phyloP scores from a whole-genome alignment of 2,888 invertebrate species.

The Diabrotica balteata region DNA sequence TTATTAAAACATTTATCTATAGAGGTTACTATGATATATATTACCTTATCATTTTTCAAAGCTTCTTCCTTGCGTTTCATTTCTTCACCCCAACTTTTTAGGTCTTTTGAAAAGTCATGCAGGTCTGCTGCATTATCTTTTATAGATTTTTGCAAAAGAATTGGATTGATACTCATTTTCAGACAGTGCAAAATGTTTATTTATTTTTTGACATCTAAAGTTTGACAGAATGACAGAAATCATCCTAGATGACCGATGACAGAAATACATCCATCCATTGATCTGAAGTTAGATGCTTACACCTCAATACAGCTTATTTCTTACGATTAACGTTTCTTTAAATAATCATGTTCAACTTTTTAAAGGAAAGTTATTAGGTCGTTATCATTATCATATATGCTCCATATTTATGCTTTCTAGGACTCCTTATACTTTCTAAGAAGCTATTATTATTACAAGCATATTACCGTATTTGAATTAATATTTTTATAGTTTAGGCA shows the following conservation, averaged over 20 bases:
- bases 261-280: not conserved
- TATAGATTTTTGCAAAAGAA: constrained; percentile 74
- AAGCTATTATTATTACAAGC: too few relatives aligned
- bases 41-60: constrained; percentile 33
- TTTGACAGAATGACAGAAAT: not conserved
- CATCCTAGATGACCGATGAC: too few relatives aligned
- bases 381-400: too few relatives aligned
- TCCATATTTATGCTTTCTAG: too few relatives aligned
- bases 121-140: constrained; percentile 76
- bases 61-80: constrained; percentile 73
- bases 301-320: not conserved
- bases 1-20: constrained; percentile 3
- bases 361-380: too few relatives aligned
- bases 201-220: not conserved
- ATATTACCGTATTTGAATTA: too few relatives aligned
- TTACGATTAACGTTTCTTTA: not conserved
- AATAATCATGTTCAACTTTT: not conserved
- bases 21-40: not conserved
- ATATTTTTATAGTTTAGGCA: too few relatives aligned
- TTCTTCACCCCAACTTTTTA: constrained; percentile 75
- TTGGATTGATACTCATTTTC: constrained; percentile 62
- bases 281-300: constrained; percentile 2
- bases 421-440: too few relatives aligned
- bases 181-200: not conserved
- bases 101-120: constrained; percentile 73